Evolutionary conservation across 2,888 invertebrate species (phyloP).

Genomic region (Ecliptopera silaceata): DNA sequence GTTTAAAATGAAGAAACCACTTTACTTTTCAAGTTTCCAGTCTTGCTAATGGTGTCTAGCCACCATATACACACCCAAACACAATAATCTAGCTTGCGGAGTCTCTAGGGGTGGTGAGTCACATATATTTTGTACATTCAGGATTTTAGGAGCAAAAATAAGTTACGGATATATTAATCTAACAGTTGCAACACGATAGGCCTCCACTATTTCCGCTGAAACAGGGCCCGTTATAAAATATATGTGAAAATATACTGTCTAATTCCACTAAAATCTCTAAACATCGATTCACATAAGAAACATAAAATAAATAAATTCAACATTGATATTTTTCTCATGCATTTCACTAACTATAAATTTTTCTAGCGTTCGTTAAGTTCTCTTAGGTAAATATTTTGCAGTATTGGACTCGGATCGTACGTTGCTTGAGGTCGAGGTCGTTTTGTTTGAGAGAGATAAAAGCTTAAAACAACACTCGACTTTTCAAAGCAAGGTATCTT

Average conservation of each 20-base stretch:
- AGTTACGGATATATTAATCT: slow-evolving; percentile 30
- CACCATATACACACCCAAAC: slow-evolving; percentile 54
- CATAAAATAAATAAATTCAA: slow-evolving; percentile 57
- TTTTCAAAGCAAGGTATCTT: slow-evolving; percentile 28
- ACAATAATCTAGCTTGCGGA: slow-evolving; percentile 65
- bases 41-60: slow-evolving; percentile 53
- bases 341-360: slow-evolving; percentile 63
- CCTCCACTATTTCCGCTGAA: slow-evolving; percentile 22
- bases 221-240: slow-evolving; percentile 32
- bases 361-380: slow-evolving; percentile 65
- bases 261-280: slow-evolving; percentile 61
- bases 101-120: slow-evolving; percentile 55
- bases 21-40: slow-evolving; percentile 39
- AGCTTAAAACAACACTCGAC: slow-evolving; percentile 31
- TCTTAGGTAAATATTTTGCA: slow-evolving; percentile 44
- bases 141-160: slow-evolving; percentile 68
- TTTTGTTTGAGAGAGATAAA: slow-evolving; percentile 29
- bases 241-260: slow-evolving; percentile 39
- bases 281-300: slow-evolving; percentile 66
- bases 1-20: slow-evolving; percentile 45
- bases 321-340: slow-evolving; percentile 52
- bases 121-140: slow-evolving; percentile 72
- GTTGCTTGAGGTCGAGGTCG: slow-evolving; percentile 27
- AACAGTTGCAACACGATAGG: slow-evolving; percentile 28
- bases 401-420: slow-evolving; percentile 35